phyloP scores from a whole-genome alignment of 2,888 invertebrate species.

The Drosophila anomalata region DNA sequence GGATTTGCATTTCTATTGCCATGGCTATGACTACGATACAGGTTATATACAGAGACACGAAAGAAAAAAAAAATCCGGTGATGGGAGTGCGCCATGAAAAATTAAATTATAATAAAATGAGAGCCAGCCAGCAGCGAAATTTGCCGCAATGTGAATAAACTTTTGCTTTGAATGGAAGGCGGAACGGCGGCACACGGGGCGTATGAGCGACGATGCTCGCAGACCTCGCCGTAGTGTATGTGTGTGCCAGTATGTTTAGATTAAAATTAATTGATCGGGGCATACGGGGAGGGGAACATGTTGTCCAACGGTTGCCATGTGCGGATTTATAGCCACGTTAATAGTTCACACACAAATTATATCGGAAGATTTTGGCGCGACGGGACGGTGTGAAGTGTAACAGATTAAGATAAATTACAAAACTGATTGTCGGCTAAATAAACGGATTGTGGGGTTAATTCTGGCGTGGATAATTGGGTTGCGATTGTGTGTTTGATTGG shows the following conservation, averaged over 20 bases:
- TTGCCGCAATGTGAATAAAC: constrained; percentile 71
- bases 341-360: constrained; percentile 43
- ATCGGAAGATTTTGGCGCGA: constrained; percentile 23
- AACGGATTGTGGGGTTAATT: constrained; percentile 2
- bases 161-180: constrained; percentile 56
- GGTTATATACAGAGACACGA: constrained; percentile 14
- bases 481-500: constrained; percentile 4
- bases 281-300: constrained; percentile 24
- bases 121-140: constrained; percentile 8
- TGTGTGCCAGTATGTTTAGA: constrained; percentile 52
- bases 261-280: constrained; percentile 63
- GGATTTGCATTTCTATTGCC: constrained; percentile 45
- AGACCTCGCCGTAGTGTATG: constrained; percentile 13
- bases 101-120: constrained; percentile 39
- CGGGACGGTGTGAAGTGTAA: constrained; percentile 25
- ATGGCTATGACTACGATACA: constrained; percentile 6
- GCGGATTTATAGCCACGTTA: constrained; percentile 42
- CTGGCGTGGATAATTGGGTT: constrained; percentile 8
- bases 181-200: constrained; percentile 50
- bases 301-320: constrained; percentile 37
- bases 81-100: constrained; percentile 37
- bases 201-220: constrained; percentile 59
- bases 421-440: constrained; percentile 3
- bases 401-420: constrained; percentile 43
- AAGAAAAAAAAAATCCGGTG: not conserved